Evolutionary conservation across 2,113 vertebrate genomes (phyloP).

Genomic region (Poeciliopsis retropinna): DNA sequence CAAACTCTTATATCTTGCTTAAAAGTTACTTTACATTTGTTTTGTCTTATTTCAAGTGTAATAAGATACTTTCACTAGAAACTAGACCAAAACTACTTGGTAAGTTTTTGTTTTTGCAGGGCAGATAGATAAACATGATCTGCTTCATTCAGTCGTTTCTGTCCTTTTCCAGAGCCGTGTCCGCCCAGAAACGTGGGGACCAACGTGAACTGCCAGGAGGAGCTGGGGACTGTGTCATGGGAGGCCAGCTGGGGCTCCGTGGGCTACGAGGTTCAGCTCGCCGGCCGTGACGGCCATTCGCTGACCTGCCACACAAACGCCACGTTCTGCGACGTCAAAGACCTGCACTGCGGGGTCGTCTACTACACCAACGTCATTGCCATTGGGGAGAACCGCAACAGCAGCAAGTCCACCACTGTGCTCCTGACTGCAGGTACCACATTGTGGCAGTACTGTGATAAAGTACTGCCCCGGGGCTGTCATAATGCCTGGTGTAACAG

Average conservation of each 20-base stretch:
- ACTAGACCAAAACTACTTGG: too few relatives aligned
- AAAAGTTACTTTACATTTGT: too few relatives aligned
- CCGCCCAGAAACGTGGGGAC: conserved; percentile 64
- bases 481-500: background rate
- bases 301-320: conserved; percentile 61
- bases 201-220: conserved; percentile 35
- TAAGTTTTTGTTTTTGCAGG: too few relatives aligned
- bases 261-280: conserved; percentile 60
- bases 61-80: too few relatives aligned
- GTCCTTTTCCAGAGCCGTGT: conserved; percentile 75
- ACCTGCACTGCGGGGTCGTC: conserved; percentile 75
- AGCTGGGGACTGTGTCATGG: conserved; percentile 67
- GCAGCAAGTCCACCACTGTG: conserved; percentile 55
- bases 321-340: conserved; percentile 67
- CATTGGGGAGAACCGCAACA: conserved; percentile 64
- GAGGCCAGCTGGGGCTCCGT: conserved; percentile 63
- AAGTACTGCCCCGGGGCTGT: too few relatives aligned
- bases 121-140: background rate
- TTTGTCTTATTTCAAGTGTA: too few relatives aligned
- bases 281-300: conserved; percentile 63
- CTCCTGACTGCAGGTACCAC: conserved; percentile 70
- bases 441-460: background rate
- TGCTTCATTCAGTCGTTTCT: background rate
- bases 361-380: conserved; percentile 68
- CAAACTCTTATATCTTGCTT: too few relatives aligned